Conservation (phyloP, 1,140 invertebrate species). For the Drosophila sp. region DNA sequence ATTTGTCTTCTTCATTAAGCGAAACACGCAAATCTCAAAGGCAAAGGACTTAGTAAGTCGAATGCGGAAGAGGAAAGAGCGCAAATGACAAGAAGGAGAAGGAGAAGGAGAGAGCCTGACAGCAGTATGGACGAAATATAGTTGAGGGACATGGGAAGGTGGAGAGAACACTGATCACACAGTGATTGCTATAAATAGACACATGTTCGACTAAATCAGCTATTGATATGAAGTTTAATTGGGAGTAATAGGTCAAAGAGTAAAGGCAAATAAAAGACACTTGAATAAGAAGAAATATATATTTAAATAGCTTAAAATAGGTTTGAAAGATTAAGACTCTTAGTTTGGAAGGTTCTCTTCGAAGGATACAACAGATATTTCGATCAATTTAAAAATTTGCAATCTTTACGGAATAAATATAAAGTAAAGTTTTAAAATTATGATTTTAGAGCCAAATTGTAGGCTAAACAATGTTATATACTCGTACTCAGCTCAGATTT, state of each 20-base stretch:
- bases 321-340: no score
- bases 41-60: slow-evolving; percentile 54
- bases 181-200: slow-evolving; percentile 57
- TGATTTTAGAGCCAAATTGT: background rate
- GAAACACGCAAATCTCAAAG: slow-evolving; percentile 84
- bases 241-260: background rate
- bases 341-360: no score
- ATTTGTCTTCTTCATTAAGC: slow-evolving; percentile 84
- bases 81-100: background rate
- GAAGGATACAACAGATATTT: no score
- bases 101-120: background rate
- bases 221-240: background rate
- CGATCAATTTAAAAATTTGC: no score
- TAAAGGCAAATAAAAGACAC: no score
- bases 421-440: background rate
- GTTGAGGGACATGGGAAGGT: slow-evolving; percentile 13
- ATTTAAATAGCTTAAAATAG: no score
- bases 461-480: background rate
- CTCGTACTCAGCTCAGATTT: background rate
- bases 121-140: slow-evolving; percentile 15
- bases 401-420: no score
- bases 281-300: no score
- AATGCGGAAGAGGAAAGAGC: background rate
- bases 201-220: background rate
- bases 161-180: slow-evolving; percentile 20